Evolutionary conservation across 2,888 invertebrate genomes (phyloP), one percentile per base, ranked within the genome.

Genomic region (Anoncus sp.): DNA sequence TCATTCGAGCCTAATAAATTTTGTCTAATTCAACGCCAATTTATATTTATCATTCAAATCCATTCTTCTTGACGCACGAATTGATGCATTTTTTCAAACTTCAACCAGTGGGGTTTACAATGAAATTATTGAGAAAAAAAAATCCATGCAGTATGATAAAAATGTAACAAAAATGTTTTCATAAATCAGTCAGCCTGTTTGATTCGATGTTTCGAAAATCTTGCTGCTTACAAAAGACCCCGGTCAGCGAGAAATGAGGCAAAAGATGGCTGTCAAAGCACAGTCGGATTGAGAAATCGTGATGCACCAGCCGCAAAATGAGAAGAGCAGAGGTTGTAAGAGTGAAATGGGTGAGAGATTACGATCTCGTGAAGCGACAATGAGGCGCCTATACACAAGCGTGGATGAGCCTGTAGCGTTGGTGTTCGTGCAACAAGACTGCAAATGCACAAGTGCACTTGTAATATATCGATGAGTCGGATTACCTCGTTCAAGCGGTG

Each of bases 381-480:
- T 73, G 75, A 73, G 69, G 71, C 72, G 69, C 63, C 67, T 70
- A n/a, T 10, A 35, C n/a, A n/a, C n/a, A 35, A 51, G 38, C 38
- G 16, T 22, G 65, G 59, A 65, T 66, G 38, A 59, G 51, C 49
- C 49, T 65, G 59, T 49, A 24, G 14, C 18, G 22, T 20, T 18
- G 49, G n/a, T 27, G 45, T 60, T 16, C 24, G 10, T 60, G 47
- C n/a, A 51, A 59, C 35, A 16, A 22, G 67, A 74, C 60, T 49
- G 57, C 60, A 49, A 35, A 31, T 65, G 16, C 40, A 51, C 35
- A 12, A 20, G n/a, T 63, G 59, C 45, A 40, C 22, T 63, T 57
- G 38, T 38, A 62, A 53, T 62, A 4, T 43, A 62, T 35, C 45
- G 31, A 67, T n/a, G 47, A 45, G 31, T 60, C 31, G 27, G 49